Conservation (phyloP, 2,113 vertebrate species). For the Tragelaphus buxtoni region DNA sequence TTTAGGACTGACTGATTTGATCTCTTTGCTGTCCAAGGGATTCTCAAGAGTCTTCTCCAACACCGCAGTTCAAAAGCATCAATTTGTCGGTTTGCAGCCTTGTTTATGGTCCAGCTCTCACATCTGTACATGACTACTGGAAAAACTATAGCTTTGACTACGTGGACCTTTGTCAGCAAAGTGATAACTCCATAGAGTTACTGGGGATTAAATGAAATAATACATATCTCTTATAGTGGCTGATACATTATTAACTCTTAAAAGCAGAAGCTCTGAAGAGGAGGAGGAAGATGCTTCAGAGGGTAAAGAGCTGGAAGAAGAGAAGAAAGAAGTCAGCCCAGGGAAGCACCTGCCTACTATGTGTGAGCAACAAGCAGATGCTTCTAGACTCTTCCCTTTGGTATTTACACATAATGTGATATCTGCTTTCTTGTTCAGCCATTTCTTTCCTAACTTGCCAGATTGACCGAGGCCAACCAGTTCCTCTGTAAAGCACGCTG, state of each 20-base stretch:
- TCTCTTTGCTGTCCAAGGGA: not conserved
- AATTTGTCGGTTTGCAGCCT: fast-evolving
- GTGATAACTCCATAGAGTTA: not conserved
- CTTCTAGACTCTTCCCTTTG: not conserved
- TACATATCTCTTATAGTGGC: not conserved
- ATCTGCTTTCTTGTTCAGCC: not conserved
- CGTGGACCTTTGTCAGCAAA: not conserved
- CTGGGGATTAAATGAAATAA: not conserved
- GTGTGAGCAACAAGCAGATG: not conserved
- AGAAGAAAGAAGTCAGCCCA: not conserved
- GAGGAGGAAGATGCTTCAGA: not conserved
- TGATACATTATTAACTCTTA: not conserved
- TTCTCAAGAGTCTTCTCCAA: not conserved
- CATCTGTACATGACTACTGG: not conserved
- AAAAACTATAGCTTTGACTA: not conserved
- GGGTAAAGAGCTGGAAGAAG: not conserved
- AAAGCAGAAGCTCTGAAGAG: not conserved
- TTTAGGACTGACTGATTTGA: not conserved
- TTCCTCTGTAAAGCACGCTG: not conserved
- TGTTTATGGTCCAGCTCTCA: not conserved
- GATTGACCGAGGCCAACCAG: not conserved
- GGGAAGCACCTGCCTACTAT: not conserved
- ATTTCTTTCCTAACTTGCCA: not conserved
- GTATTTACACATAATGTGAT: not conserved
- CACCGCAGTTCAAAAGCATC: not conserved